Evolutionary conservation across 1,140 invertebrate genomes (phyloP), one percentile per base, ranked within the genome.

Genomic region (Papilio machaon): DNA sequence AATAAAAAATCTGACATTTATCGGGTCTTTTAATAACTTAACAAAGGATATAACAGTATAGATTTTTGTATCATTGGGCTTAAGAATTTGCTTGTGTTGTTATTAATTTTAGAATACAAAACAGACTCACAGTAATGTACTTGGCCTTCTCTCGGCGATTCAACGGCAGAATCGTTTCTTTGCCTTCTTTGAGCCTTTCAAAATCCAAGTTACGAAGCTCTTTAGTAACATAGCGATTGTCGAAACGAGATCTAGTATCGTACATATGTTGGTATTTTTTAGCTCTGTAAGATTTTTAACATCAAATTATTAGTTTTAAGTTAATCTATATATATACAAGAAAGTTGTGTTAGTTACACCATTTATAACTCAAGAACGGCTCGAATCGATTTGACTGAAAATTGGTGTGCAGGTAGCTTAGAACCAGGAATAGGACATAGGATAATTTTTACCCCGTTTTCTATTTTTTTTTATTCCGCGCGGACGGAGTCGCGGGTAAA

Each of bases 191-290:
- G 3, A 95, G 91, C 81, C 97, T 95, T 80, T 96, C 94, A n/a
- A 96, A 85, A 88, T 98, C 97, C 23, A 98, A 96, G 11, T 96
- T 94, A 2, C 95, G 89, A 30, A 98, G 95, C 64, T 97, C 95
- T 38, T 95, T 91, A 0, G 96, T 97, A 3, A 98, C 94, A 86
- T 97, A 98, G 11, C 94, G 91, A 89, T 98, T 98, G 84, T 97
- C 97, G 85, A 96, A 98, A 15, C 95, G 94, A n/a, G 97, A 96
- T 84, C 95, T 96, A 0, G 95, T 96, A 83, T 98, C 87, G 93
- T 96, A 98, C 88, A 96, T 97, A 67, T 96, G 92, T 70, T 97
- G 96, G 88, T 98, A 98, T 80, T 95, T 94, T 54, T 97, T 92
- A 0, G 97, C 96, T 83, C 97, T 97, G 86, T 73, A 92, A 85